Percentiles rank a stretch among this genome's conserved stretches.
Conservation (phyloP, 2,888 invertebrate species). For the Drosophila fungiperda region DNA sequence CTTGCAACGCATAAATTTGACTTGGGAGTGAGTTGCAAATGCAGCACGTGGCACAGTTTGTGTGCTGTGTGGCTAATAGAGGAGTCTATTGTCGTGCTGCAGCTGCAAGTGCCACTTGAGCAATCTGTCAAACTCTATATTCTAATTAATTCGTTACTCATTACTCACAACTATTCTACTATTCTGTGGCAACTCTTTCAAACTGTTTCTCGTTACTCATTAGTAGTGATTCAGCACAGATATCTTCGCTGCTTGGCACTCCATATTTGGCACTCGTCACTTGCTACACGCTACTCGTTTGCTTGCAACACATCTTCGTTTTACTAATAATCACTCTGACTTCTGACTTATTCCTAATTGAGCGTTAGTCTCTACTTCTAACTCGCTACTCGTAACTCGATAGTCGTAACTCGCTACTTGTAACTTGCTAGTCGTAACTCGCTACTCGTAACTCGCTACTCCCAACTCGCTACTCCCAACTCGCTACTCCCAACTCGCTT, state of each 20-base stretch:
- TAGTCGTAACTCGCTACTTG: too few species aligned
- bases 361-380: background rate
- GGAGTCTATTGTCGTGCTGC: slow-evolving; percentile 24
- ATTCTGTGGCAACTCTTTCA: background rate
- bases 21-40: slow-evolving; percentile 5
- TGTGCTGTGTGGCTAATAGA: slow-evolving; percentile 13
- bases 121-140: slow-evolving; percentile 21
- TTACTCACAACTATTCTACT: background rate
- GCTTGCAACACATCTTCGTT: background rate
- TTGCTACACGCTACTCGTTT: background rate
- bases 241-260: background rate
- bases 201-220: background rate
- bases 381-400: background rate
- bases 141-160: background rate
- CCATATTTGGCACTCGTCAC: background rate
- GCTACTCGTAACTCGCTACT: too few species aligned
- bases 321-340: background rate
- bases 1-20: slow-evolving; percentile 54
- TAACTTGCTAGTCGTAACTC: background rate
- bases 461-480: background rate
- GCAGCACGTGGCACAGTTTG: slow-evolving; percentile 60
- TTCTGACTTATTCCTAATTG: background rate
- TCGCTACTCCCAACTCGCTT: background rate
- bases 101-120: slow-evolving; percentile 13
- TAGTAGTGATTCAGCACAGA: background rate